A percentile compares a stretch with the other conserved stretches of the same genome.
phyloP scores from a whole-genome alignment of 2,888 invertebrate genomes.

The Gymnocheta viridis region DNA sequence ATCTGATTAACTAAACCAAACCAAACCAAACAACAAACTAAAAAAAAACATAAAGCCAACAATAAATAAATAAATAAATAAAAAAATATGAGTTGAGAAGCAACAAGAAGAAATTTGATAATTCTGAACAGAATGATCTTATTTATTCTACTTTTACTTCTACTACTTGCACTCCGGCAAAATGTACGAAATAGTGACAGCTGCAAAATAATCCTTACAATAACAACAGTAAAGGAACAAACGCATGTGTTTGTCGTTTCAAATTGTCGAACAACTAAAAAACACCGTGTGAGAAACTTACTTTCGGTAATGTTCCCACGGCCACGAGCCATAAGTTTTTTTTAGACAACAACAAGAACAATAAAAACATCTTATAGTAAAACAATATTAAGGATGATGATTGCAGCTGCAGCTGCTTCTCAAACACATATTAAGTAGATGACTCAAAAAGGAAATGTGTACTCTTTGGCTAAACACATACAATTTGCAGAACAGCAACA shows the following conservation, averaged over 20 bases:
- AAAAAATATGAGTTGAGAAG: slow-evolving; percentile 17
- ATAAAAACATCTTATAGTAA: slow-evolving; percentile 18
- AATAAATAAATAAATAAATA: slow-evolving; percentile 15
- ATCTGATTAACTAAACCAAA: slow-evolving; percentile 65
- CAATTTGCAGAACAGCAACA: slow-evolving; percentile 35
- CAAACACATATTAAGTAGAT: slow-evolving; percentile 39
- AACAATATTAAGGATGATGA: slow-evolving; percentile 52
- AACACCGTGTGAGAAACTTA: slow-evolving; percentile 81
- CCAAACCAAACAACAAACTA: slow-evolving; percentile 27
- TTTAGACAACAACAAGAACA: slow-evolving; percentile 19
- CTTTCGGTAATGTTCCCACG: slow-evolving; percentile 81
- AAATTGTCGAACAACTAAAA: slow-evolving; percentile 71
- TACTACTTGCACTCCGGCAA: slow-evolving; percentile 16
- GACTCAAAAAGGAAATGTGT: slow-evolving; percentile 67
- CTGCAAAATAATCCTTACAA: slow-evolving; percentile 76
- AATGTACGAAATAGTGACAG: slow-evolving; percentile 76
- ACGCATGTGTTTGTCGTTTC: slow-evolving; percentile 75
- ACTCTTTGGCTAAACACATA: slow-evolving; percentile 51
- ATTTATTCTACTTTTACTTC: slow-evolving; percentile 58
- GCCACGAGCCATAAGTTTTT: slow-evolving; percentile 81
- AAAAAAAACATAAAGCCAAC: slow-evolving; percentile 21
- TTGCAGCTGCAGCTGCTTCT: slow-evolving; percentile 70
- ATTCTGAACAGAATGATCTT: slow-evolving; percentile 57
- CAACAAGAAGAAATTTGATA: slow-evolving; percentile 59
- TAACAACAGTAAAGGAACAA: slow-evolving; percentile 67